Evolutionary conservation across 2,888 invertebrate species (phyloP).

Genomic region (Mimas tiliae): DNA sequence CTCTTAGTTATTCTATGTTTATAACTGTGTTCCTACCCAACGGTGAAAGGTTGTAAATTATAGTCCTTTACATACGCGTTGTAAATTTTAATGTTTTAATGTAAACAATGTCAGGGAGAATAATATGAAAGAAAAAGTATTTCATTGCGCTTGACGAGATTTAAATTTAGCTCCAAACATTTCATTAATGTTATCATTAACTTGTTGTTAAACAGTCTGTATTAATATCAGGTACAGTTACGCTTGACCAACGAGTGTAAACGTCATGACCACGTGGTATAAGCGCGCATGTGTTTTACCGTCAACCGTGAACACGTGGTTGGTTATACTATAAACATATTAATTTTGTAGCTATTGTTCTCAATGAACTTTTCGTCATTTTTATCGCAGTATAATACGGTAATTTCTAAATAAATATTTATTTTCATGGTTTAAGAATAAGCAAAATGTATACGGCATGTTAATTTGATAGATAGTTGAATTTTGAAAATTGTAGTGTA

Average conservation of each 20-base stretch:
- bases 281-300: conserved; percentile 39
- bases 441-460: neutral
- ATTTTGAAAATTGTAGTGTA: neutral
- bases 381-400: neutral
- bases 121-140: too few species aligned
- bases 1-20: conserved; percentile 8
- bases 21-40: neutral
- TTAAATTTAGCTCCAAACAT: neutral
- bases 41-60: neutral
- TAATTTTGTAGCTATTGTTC: conserved; percentile 31
- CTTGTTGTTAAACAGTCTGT: conserved; percentile 18
- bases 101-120: too few species aligned
- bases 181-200: conserved; percentile 15
- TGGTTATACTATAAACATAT: conserved; percentile 18
- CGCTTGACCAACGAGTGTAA: conserved; percentile 42
- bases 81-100: neutral
- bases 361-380: conserved; percentile 47
- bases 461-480: neutral
- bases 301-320: conserved; percentile 47
- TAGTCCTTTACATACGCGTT: neutral
- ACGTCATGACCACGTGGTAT: conserved; percentile 46
- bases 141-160: neutral
- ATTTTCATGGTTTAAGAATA: neutral
- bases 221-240: conserved; percentile 39
- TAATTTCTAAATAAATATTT: conserved; percentile 4